Conservation (phyloP, 2,797 vertebrate species). For the Mycteria americana region DNA sequence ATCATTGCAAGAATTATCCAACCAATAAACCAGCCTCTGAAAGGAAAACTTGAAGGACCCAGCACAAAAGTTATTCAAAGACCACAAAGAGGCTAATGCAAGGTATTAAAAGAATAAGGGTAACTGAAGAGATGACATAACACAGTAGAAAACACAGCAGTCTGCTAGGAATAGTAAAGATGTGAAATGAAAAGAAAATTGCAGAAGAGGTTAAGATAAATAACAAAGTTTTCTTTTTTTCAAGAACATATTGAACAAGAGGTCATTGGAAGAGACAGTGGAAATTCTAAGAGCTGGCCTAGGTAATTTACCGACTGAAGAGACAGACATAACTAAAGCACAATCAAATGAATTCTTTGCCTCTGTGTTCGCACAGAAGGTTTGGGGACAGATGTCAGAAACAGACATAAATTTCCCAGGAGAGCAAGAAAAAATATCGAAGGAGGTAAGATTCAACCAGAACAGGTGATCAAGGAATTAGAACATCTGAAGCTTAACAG, state of each 20-base stretch:
- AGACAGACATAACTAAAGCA: slow-evolving; percentile 66
- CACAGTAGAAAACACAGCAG: background rate
- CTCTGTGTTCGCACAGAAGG: slow-evolving; percentile 56
- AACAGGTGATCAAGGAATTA: slow-evolving; percentile 70
- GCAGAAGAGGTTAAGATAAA: slow-evolving; percentile 60
- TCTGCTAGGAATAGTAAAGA: slow-evolving; percentile 30
- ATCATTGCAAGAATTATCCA: background rate
- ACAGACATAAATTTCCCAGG: slow-evolving; percentile 69
- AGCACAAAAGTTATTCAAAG: background rate
- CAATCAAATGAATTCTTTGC: slow-evolving; percentile 70
- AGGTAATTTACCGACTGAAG: slow-evolving; percentile 68
- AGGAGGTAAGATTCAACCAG: slow-evolving; percentile 23
- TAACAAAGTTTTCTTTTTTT: slow-evolving; percentile 51
- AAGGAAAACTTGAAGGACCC: background rate
- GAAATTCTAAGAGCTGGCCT: slow-evolving; percentile 63
- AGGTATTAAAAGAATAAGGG: background rate
- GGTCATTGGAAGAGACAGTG: slow-evolving; percentile 56
- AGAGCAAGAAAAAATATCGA: slow-evolving; percentile 45
- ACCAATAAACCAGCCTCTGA: background rate
- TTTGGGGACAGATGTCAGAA: slow-evolving; percentile 68
- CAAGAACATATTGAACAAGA: slow-evolving; percentile 49
- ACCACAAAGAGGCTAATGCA: background rate
- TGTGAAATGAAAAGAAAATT: slow-evolving; percentile 55
- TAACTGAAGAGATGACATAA: slow-evolving; percentile 11
- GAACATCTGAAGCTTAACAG: slow-evolving; percentile 49